Conservation (phyloP, 2,797 vertebrate genomes). For the Cynodonichthys magdalenae region DNA sequence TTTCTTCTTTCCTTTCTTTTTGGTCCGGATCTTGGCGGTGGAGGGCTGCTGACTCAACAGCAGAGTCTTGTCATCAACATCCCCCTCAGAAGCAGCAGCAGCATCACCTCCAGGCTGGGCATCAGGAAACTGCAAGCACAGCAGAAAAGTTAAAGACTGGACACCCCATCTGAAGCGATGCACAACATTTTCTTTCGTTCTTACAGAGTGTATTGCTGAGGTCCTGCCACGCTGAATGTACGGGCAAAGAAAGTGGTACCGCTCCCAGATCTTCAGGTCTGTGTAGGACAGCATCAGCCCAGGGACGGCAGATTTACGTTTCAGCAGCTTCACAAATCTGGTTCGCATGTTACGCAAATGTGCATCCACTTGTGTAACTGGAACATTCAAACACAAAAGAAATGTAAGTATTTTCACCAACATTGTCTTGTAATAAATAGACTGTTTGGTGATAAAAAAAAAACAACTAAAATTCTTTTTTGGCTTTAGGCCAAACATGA, state of each 20-base stretch:
- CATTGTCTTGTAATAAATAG: too few relatives aligned
- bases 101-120: neutral
- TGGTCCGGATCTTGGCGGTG: neutral
- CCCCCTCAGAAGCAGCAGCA: neutral
- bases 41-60: neutral
- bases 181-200: neutral
- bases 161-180: neutral
- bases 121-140: neutral
- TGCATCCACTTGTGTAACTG: neutral
- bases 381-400: neutral
- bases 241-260: neutral
- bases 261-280: neutral
- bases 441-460: too few relatives aligned
- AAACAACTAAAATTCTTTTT: too few relatives aligned
- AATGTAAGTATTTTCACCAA: too few relatives aligned
- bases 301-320: neutral
- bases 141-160: neutral
- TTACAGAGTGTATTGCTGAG: neutral
- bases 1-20: neutral
- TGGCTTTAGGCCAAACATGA: too few relatives aligned
- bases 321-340: neutral
- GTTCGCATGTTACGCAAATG: constrained; percentile 3
- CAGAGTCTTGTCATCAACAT: neutral
- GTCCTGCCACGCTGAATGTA: neutral
- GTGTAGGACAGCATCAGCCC: neutral